Evolutionary conservation across 92 coral and sea anemone genomes (phyloP).

Genomic region (Galaxea fascicularis): DNA sequence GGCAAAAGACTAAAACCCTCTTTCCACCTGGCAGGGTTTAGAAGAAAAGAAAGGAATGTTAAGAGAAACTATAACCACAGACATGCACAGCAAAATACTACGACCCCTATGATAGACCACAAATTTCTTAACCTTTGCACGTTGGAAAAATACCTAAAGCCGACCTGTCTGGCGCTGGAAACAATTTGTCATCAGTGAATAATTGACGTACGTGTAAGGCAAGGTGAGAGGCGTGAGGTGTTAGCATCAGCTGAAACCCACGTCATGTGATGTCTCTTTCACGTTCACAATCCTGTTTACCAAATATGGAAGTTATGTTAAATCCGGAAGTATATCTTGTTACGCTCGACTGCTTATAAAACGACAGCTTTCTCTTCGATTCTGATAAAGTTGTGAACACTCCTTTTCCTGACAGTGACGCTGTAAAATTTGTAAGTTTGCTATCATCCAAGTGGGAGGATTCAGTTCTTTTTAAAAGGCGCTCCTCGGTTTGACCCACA

Average conservation of each 20-base stretch:
- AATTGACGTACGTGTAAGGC: neutral
- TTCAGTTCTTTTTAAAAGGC: neutral
- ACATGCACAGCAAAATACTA: neutral
- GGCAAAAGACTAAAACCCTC: neutral
- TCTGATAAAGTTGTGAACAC: neutral
- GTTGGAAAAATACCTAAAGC: no score
- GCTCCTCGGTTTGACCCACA: neutral
- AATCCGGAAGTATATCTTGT: slow-evolving; percentile 9
- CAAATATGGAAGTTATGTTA: slow-evolving; percentile 27
- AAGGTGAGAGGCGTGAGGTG: neutral
- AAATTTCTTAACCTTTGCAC: no score
- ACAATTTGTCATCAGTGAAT: neutral
- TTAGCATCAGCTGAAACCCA: neutral
- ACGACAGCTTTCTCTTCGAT: neutral
- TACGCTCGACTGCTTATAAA: slow-evolving; percentile 10
- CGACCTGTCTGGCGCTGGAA: neutral
- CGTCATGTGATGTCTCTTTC: neutral
- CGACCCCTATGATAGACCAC: neutral
- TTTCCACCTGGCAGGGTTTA: no score
- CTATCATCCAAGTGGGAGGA: neutral
- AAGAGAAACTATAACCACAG: neutral
- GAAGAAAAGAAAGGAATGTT: neutral
- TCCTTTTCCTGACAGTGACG: slow-evolving; percentile 2
- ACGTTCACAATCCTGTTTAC: neutral
- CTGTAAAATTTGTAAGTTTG: neutral